Evolutionary conservation across 2,888 invertebrate genomes (phyloP), one percentile per base, ranked within the genome.

Genomic region (Ophion slaviceki): DNA sequence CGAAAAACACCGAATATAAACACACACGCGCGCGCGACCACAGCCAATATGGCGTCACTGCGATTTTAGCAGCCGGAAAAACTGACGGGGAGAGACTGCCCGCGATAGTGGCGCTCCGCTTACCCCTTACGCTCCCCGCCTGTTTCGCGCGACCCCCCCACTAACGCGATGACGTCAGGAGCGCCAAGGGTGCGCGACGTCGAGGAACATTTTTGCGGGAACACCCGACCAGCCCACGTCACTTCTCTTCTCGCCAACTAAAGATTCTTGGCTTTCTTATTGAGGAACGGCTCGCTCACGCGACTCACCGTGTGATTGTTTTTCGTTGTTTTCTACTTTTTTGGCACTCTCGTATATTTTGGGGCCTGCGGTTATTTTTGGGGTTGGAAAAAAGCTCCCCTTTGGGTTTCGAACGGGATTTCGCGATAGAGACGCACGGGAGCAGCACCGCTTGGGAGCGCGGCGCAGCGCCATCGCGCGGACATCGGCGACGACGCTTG

Each of bases 71-170:
- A 90, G 91, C 90, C 91, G 92, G 92, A 91, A 91, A 78, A 91
- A 91, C 90, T 89, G 90, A 94, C 94, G 94, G 94, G 94, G 74
- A 93, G 93, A 94, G 95, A 95, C 95, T 95, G 95, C 95, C 95
- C 94, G 89, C 68, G 75, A 81, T 62, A 75, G 81, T 81, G 68
- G 81, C 81, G 81, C 81, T 75, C 67, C 95, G 94, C 91, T 88
- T 71, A 80, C 83, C 81, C 81, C 94, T 95, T 95, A 95, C 95
- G 95, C 17, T 53, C 53, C 17, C 53, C 53, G 14, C 53, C 5
- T 17, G 3, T 3, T 11, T 4, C 17, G 17, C 1, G 3, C 53
- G 53, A 53, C 53, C 53, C 17, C 95, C 95, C 95, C 82, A 20
- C 53, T 95, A 95, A 77, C 75, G 82, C 87, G 88, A 72, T 82